Conservation (phyloP, 2,113 vertebrate species). For the Platichthys stellatus region DNA sequence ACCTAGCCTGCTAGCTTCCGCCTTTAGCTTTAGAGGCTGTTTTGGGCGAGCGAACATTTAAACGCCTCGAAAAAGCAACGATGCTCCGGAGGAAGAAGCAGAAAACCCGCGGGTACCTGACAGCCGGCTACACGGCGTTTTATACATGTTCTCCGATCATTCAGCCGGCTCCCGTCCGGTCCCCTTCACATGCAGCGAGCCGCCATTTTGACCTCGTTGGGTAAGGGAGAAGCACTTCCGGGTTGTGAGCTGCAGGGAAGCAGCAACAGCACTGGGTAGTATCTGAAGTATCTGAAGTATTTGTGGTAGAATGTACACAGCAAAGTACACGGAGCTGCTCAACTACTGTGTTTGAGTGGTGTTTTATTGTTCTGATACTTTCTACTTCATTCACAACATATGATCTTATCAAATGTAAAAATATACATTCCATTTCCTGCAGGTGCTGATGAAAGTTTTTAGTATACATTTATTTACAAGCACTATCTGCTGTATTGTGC, state of each 20-base stretch:
- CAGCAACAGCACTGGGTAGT: background rate
- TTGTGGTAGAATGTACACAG: no score
- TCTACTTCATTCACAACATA: no score
- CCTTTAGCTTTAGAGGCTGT: background rate
- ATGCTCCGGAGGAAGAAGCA: accelerated
- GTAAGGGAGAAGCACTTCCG: slow-evolving; percentile 65
- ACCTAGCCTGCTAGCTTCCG: slow-evolving; percentile 42
- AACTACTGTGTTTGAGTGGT: no score
- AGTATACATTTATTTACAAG: no score
- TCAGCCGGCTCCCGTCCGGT: slow-evolving; percentile 52
- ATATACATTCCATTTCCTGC: no score
- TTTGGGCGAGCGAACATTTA: accelerated
- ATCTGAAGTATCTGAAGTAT: no score
- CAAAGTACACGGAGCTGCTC: no score
- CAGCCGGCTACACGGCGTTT: slow-evolving; percentile 76
- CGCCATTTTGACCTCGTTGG: slow-evolving; percentile 77
- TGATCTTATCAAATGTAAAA: no score
- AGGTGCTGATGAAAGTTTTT: no score
- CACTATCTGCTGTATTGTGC: no score
- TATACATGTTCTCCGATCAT: slow-evolving; percentile 77
- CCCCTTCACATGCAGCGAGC: slow-evolving; percentile 73
- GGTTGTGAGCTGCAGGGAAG: slow-evolving; percentile 9
- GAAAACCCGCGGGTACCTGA: slow-evolving; percentile 64
- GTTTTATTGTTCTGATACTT: no score
- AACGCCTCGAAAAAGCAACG: accelerated